Conservation (phyloP, 1,140 invertebrate species). For the Drosophila arawakana region DNA sequence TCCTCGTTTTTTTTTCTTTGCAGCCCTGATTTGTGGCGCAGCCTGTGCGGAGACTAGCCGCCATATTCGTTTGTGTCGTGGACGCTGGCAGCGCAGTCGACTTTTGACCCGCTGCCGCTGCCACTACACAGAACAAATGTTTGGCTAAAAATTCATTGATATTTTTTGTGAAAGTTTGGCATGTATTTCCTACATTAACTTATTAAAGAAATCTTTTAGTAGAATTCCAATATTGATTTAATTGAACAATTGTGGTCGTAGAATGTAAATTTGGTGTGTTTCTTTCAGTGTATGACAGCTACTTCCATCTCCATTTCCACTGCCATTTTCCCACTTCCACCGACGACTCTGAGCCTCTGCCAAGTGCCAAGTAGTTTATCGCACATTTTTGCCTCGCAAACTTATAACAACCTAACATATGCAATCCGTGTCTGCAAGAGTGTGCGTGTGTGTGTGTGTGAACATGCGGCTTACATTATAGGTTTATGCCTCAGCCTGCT, state of each 20-base stretch:
- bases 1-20: not conserved
- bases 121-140: too few species aligned
- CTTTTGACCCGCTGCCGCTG: constrained; percentile 24
- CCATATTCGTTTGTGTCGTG: constrained; percentile 58
- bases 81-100: constrained; percentile 19
- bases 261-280: too few species aligned
- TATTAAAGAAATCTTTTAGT: too few species aligned
- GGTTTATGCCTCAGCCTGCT: constrained; percentile 15
- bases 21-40: constrained; percentile 30
- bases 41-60: constrained; percentile 57
- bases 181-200: too few species aligned
- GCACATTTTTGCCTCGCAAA: constrained; percentile 68
- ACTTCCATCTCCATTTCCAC: not conserved
- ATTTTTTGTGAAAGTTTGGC: too few species aligned
- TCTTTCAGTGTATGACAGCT: not conserved
- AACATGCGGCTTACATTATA: constrained; percentile 40
- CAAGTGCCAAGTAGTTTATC: constrained; percentile 75
- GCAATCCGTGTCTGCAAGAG: constrained; percentile 39
- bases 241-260: too few species aligned
- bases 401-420: constrained; percentile 79
- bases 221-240: too few species aligned
- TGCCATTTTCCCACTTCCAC: not conserved
- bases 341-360: constrained; percentile 11
- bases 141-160: too few species aligned
- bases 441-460: constrained; percentile 18